phyloP scores from a whole-genome alignment of 1,140 invertebrate genomes.

The Drosophila busckii region DNA sequence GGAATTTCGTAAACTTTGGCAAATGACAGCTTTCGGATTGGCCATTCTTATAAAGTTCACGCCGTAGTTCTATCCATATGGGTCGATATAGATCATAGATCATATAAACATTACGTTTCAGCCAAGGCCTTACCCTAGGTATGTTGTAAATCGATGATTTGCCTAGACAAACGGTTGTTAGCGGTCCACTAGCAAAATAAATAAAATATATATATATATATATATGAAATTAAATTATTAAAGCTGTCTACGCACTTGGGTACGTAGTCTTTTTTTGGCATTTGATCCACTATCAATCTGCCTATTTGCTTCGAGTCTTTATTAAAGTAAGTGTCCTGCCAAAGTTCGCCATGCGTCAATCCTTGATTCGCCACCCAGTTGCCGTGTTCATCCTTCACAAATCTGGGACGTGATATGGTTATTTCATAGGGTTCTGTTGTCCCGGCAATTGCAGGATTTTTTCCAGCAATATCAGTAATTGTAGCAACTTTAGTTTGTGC shows the following conservation, averaged over 20 bases:
- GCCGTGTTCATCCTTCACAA: background rate
- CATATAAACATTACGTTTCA: conserved; percentile 7
- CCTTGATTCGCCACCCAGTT: conserved; percentile 24
- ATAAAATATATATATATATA: background rate
- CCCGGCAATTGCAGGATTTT: too few species aligned
- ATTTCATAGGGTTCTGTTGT: too few species aligned
- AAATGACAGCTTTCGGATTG: conserved; percentile 23
- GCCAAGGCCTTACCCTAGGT: conserved; percentile 1
- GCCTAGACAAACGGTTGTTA: conserved; percentile 8
- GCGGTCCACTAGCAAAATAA: background rate
- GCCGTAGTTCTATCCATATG: background rate
- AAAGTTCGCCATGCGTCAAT: conserved; percentile 9
- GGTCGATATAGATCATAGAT: background rate
- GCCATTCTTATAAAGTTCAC: conserved; percentile 4
- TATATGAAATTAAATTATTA: too few species aligned
- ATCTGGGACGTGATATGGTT: conserved; percentile 7
- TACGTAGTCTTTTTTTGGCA: background rate
- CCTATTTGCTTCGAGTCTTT: background rate
- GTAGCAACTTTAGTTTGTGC: too few species aligned
- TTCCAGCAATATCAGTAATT: too few species aligned
- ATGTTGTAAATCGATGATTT: conserved; percentile 20
- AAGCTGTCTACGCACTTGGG: conserved; percentile 5
- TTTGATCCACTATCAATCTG: background rate
- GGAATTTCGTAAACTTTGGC: background rate
- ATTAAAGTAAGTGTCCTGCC: conserved; percentile 19